Base-by-base conservation (phyloP, 2,888 invertebrate species). In the Noctua janthe region DNA sequence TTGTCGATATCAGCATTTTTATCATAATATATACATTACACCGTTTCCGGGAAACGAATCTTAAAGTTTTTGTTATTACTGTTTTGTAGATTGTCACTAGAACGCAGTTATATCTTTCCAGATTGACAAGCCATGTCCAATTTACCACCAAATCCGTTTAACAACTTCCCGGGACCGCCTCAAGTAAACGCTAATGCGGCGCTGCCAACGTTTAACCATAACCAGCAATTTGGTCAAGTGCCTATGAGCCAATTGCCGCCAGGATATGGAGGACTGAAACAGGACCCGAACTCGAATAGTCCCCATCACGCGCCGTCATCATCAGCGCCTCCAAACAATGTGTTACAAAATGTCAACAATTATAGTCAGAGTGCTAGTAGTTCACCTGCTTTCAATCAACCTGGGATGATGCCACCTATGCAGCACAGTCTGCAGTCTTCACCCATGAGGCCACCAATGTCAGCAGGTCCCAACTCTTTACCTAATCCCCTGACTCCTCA, bases 51-150 rank as follows among this genome's bases (percentile, higher is more conserved):
- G 79, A 78, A 79, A 76, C 83, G 71, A 80, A 39, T 56, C 47
- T 64, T 56, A 75, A 76, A 76, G 64, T 74, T 75, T 81, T 76
- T 74, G 64, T 78, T 74, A 66, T 71, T 74, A 78, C 76, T 81
- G 35, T 82, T 67, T 64, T 76, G 54, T 29, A 74, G 67, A 78
- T 80, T 80, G 85, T 83, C 78, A 83, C 76, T 90, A 81, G 86
- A 90, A 86, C 86, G 76, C 78, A 82, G 77, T 90, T 92, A 90
- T 87, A 86, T 91, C 76, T 90, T 96, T 96, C 90, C 96, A 97
- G 96, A 95, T 95, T 95, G 93, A 93, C 92, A 93, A 95, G 93
- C 93, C 93, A 97, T 97, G 97, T 95, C 96, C 90, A 96, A 97
- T 92, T 93, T 95, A 94, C 95, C 95, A 92, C 95, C 94, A 91